These are phyloP conservation scores for Eonycteris spelaea DNA, from an alignment of 2,113 vertebrate species.

Conservation along the genomic window DNA sequence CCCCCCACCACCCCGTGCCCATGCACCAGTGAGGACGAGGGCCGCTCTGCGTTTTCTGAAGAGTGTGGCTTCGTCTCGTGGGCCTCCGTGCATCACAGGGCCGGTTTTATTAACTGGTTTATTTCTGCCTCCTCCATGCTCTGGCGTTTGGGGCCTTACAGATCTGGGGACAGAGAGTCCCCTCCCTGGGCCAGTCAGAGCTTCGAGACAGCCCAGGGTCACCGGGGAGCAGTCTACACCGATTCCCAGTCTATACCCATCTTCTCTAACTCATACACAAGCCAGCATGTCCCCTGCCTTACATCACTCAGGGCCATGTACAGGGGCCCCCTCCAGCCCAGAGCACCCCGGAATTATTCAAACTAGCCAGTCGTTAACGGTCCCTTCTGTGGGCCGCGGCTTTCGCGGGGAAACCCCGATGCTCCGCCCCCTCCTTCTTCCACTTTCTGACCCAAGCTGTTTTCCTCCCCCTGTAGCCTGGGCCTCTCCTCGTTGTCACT, in stretches of 20 bases:
- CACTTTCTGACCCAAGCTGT: neutral
- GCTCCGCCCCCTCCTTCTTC: neutral
- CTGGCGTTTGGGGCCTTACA: neutral
- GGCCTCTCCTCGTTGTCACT: neutral
- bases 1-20: rapidly evolving
- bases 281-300: neutral
- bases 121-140: neutral
- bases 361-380: neutral
- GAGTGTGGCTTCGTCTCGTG: neutral
- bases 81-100: neutral
- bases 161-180: neutral
- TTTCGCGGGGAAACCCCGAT: neutral
- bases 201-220: neutral
- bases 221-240: neutral
- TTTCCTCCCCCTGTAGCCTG: no score
- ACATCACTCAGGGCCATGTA: rapidly evolving
- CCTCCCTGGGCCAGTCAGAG: neutral
- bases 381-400: neutral
- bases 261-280: neutral
- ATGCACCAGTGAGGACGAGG: neutral
- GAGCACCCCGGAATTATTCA: neutral
- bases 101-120: neutral
- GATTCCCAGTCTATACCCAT: neutral
- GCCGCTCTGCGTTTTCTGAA: neutral
- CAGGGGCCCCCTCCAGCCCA: neutral